Conservation (phyloP, 2,113 vertebrate species). For the Noctilio leporinus region DNA sequence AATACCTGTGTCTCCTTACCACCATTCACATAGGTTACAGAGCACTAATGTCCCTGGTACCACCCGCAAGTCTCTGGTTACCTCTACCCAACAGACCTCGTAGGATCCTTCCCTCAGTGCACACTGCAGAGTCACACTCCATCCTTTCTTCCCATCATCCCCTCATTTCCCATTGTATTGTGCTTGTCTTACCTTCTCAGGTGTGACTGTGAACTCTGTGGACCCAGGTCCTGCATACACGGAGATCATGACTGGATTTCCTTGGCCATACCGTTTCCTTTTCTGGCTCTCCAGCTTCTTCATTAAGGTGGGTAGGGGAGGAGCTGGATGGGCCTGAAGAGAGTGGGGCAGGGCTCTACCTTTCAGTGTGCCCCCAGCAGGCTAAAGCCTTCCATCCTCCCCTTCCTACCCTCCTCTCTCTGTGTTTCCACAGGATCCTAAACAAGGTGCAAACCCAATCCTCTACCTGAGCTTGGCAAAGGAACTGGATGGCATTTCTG, state of each 20-base stretch:
- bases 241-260: slow-evolving; percentile 79
- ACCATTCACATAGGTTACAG: background rate
- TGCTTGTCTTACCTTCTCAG: slow-evolving; percentile 42
- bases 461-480: slow-evolving; percentile 86
- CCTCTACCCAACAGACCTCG: background rate
- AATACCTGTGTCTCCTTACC: background rate
- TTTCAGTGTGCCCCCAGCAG: background rate
- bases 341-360: fast-evolving
- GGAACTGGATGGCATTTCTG: slow-evolving; percentile 82
- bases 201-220: slow-evolving; percentile 83
- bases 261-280: background rate
- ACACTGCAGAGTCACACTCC: background rate
- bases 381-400: background rate
- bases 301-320: slow-evolving; percentile 81
- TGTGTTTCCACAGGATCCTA: slow-evolving; percentile 73
- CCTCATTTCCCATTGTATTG: background rate
- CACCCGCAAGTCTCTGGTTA: background rate
- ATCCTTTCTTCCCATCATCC: background rate
- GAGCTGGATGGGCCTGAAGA: background rate
- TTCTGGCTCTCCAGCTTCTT: slow-evolving; percentile 80
- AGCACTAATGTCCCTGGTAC: background rate
- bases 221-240: slow-evolving; percentile 86
- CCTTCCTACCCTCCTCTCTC: background rate
- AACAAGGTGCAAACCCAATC: slow-evolving; percentile 83
- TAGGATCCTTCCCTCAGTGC: background rate